A percentile compares a stretch with the other conserved stretches of the same genome.
Evolutionary conservation across 2,888 invertebrate species (phyloP).

Genomic region (Terebella lapidaria): DNA sequence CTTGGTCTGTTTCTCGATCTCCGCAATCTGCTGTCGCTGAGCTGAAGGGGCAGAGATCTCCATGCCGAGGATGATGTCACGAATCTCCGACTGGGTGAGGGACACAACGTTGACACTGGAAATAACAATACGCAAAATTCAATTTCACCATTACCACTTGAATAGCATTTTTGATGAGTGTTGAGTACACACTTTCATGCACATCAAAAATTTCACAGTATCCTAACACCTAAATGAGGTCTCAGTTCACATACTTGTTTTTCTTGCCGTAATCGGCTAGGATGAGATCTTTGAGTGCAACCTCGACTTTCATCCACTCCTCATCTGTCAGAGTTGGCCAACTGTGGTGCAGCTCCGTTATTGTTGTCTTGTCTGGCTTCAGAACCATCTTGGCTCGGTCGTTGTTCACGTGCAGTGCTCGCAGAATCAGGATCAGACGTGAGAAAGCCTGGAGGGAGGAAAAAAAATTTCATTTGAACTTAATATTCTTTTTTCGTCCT

Average conservation of each 20-base stretch:
- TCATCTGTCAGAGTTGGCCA: slow-evolving; percentile 97
- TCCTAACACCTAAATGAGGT: too few species aligned
- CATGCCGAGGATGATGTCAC: slow-evolving; percentile 99
- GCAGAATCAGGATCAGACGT: slow-evolving; percentile 87
- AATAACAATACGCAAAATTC: background rate
- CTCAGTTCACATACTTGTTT: slow-evolving; percentile 74
- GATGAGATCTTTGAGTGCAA: slow-evolving; percentile 95
- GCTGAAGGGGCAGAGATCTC: slow-evolving; percentile 99
- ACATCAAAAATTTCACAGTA: too few species aligned
- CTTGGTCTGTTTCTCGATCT: slow-evolving; percentile 99
- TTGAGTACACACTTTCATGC: too few species aligned
- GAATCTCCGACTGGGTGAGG: slow-evolving; percentile 96
- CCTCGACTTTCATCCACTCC: slow-evolving; percentile 98
- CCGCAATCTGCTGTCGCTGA: slow-evolving; percentile 97
- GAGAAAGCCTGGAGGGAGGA: slow-evolving; percentile 76
- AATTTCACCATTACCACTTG: too few species aligned
- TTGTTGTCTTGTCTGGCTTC: slow-evolving; percentile 97
- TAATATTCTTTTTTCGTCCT: background rate
- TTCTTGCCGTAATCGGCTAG: slow-evolving; percentile 99
- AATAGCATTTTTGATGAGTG: too few species aligned
- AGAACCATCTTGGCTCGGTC: slow-evolving; percentile 96
- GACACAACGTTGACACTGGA: slow-evolving; percentile 93
- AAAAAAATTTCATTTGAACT: background rate
- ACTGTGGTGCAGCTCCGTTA: slow-evolving; percentile 98
- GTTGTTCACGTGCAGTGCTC: slow-evolving; percentile 97